Percentiles rank a stretch among this genome's conserved stretches.
Evolutionary conservation across 1,140 invertebrate species (phyloP).

Genomic region (Caenorhabditis inopinata): DNA sequence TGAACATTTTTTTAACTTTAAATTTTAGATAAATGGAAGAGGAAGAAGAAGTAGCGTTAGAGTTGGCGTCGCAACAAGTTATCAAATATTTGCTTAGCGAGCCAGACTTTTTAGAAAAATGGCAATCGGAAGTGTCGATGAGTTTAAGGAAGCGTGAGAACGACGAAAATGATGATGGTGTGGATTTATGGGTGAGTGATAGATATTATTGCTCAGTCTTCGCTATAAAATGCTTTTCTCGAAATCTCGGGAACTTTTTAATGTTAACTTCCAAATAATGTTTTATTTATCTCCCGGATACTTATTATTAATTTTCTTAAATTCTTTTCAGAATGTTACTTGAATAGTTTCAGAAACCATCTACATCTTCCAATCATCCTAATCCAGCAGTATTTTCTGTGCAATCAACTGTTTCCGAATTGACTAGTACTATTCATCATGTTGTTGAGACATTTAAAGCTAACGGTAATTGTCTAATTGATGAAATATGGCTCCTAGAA

Average conservation of each 20-base stretch:
- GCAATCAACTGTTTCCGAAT: background rate
- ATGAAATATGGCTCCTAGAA: no score
- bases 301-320: no score
- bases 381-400: background rate
- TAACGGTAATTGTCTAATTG: background rate
- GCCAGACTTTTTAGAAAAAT: background rate
- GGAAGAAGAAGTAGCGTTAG: conserved; percentile 3
- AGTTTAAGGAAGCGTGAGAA: background rate
- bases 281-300: no score
- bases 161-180: background rate
- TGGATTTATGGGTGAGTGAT: background rate
- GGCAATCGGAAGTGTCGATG: background rate
- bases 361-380: background rate
- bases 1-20: no score
- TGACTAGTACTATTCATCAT: background rate
- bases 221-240: no score
- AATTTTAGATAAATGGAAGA: no score
- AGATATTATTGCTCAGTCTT: no score
- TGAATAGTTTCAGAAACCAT: background rate
- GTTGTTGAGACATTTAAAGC: background rate
- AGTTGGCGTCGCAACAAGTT: background rate
- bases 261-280: no score
- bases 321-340: no score
- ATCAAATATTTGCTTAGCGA: background rate
- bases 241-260: no score